These are phyloP conservation scores for Tiliqua scincoides DNA, from an alignment of 2,113 vertebrate species.

Conservation along the genomic window DNA sequence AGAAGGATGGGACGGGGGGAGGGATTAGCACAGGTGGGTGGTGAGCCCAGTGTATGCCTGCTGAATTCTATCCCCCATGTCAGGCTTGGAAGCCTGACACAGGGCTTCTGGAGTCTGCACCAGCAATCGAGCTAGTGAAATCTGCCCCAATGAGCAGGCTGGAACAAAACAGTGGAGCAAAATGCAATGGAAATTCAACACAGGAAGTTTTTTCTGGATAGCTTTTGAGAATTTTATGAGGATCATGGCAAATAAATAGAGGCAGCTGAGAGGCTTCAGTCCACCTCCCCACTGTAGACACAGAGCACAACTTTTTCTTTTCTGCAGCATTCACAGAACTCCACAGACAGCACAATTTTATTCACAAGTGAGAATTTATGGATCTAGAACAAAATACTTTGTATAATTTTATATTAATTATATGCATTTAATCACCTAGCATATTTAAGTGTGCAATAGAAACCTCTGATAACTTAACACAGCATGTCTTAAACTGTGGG, in stretches of 20 bases:
- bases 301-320: conserved; percentile 39
- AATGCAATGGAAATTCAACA: neutral
- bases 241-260: neutral
- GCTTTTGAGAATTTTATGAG: no score
- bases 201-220: neutral
- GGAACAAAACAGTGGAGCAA: neutral
- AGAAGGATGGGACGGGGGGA: no score
- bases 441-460: conserved; percentile 54
- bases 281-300: conserved; percentile 42
- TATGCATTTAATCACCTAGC: conserved; percentile 73
- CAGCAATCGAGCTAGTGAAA: no score
- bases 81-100: no score
- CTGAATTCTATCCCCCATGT: no score
- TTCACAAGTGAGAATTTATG: conserved; percentile 81
- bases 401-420: conserved; percentile 63
- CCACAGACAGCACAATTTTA: conserved; percentile 82
- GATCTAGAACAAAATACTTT: conserved; percentile 85
- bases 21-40: no score
- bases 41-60: no score
- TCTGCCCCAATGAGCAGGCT: neutral
- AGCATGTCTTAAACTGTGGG: no score
- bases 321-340: conserved; percentile 73
- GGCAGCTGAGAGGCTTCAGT: no score
- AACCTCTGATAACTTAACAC: no score
- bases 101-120: no score